phyloP scores from a whole-genome alignment of 2,797 vertebrate genomes.

The Yasuhikotakia modesta region DNA sequence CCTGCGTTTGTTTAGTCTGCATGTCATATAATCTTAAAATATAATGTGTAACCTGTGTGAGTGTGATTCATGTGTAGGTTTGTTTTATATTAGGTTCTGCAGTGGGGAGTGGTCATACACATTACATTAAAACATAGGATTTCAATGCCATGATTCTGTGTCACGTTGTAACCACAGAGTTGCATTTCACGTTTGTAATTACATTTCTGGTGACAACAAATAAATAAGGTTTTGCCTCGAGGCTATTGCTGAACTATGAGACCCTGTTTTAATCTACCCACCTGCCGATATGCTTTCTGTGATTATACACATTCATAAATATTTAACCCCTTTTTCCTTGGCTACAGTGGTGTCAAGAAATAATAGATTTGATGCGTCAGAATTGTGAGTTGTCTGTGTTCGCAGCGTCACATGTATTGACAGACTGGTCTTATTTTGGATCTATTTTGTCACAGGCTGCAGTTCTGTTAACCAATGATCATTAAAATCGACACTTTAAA shows the following conservation, averaged over 20 bases:
- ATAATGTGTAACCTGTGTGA: background rate
- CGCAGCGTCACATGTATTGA: background rate
- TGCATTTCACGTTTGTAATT: constrained; percentile 52
- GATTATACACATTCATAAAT: constrained; percentile 69
- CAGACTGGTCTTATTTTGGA: background rate
- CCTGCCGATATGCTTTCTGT: constrained; percentile 62
- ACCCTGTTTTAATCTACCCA: constrained; percentile 63
- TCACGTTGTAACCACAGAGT: constrained; percentile 60
- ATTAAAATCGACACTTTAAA: constrained; percentile 9
- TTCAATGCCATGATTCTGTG: constrained; percentile 43
- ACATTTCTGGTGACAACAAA: constrained; percentile 42
- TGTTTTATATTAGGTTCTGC: background rate
- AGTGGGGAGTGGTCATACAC: background rate
- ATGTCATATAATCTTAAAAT: background rate
- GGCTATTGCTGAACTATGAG: constrained; percentile 51
- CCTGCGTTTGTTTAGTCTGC: background rate
- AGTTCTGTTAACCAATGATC: constrained; percentile 14
- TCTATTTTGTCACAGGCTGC: constrained; percentile 17
- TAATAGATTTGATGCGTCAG: constrained; percentile 36
- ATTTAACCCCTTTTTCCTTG: constrained; percentile 21
- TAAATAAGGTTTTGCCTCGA: constrained; percentile 60
- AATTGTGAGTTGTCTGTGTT: constrained; percentile 34
- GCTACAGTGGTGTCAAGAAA: constrained; percentile 3
- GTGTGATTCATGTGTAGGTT: background rate
- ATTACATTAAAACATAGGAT: constrained; percentile 10